Evolutionary conservation across 2,888 invertebrate species (phyloP).

Genomic region (Papilio protenor): DNA sequence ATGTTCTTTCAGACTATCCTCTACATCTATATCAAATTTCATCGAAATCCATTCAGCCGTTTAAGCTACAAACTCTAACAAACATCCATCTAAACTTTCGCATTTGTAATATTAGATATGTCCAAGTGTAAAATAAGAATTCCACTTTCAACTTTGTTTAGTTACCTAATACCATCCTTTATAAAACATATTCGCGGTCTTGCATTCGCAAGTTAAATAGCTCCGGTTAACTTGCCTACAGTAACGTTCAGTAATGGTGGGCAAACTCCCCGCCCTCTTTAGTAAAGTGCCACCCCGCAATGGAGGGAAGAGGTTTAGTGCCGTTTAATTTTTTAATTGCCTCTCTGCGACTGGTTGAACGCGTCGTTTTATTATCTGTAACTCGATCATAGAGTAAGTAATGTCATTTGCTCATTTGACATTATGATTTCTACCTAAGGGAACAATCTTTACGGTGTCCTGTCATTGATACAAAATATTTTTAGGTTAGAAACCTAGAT

Average conservation of each 20-base stretch:
- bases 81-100: too few relatives aligned
- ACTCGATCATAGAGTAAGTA: too few relatives aligned
- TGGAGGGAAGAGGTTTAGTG: slow-evolving; percentile 34
- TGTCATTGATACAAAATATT: too few relatives aligned
- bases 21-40: too few relatives aligned
- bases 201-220: slow-evolving; percentile 44
- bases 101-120: too few relatives aligned
- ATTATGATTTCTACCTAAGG: too few relatives aligned
- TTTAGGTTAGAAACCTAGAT: too few relatives aligned
- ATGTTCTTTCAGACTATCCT: too few relatives aligned
- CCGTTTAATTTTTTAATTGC: slow-evolving; percentile 43
- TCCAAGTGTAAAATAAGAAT: neutral
- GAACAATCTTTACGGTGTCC: too few relatives aligned
- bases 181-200: slow-evolving; percentile 43
- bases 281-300: slow-evolving; percentile 53
- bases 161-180: slow-evolving; percentile 37
- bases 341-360: slow-evolving; percentile 24
- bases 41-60: too few relatives aligned
- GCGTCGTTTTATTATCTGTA: slow-evolving; percentile 32
- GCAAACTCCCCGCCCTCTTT: slow-evolving; percentile 48
- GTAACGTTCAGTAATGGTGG: slow-evolving; percentile 62
- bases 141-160: neutral
- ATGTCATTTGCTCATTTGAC: too few relatives aligned
- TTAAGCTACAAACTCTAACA: too few relatives aligned
- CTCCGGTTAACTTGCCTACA: slow-evolving; percentile 48